Evolutionary conservation across 2,797 vertebrate genomes (phyloP).

Genomic region (Arctocebus calabarensis): DNA sequence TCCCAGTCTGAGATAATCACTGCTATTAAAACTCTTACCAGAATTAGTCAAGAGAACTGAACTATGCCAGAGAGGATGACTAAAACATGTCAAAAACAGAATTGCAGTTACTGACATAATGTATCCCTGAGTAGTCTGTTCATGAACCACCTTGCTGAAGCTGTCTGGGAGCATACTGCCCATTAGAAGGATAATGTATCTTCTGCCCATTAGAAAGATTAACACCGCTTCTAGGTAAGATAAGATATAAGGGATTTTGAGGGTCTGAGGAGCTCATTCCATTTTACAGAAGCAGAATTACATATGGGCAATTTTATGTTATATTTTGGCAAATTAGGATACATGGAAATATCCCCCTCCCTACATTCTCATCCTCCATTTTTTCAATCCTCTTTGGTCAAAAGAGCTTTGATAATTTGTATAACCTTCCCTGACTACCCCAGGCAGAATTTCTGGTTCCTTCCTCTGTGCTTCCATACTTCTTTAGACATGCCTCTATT

Average conservation of each 20-base stretch:
- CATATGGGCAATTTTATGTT: neutral
- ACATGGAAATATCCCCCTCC: neutral
- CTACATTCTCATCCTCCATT: neutral
- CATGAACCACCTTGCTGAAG: neutral
- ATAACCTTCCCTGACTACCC: neutral
- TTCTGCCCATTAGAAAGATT: neutral
- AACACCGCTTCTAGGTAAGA: neutral
- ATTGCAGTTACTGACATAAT: neutral
- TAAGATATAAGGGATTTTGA: neutral
- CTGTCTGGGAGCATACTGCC: neutral
- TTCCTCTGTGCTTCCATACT: neutral
- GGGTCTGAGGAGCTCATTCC: neutral
- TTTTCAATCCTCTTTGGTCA: slow-evolving; percentile 6
- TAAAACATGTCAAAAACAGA: slow-evolving; percentile 44
- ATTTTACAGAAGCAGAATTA: slow-evolving; percentile 9
- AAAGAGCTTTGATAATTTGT: neutral
- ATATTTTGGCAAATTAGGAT: neutral
- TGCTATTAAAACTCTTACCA: neutral
- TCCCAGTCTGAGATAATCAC: neutral
- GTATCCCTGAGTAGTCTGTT: neutral
- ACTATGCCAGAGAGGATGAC: neutral
- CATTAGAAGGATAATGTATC: neutral
- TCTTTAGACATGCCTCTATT: neutral
- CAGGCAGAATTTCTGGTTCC: neutral
- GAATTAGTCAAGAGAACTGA: neutral